Conservation (phyloP, 2,888 invertebrate genomes). For the Sesia bembeciformis region DNA sequence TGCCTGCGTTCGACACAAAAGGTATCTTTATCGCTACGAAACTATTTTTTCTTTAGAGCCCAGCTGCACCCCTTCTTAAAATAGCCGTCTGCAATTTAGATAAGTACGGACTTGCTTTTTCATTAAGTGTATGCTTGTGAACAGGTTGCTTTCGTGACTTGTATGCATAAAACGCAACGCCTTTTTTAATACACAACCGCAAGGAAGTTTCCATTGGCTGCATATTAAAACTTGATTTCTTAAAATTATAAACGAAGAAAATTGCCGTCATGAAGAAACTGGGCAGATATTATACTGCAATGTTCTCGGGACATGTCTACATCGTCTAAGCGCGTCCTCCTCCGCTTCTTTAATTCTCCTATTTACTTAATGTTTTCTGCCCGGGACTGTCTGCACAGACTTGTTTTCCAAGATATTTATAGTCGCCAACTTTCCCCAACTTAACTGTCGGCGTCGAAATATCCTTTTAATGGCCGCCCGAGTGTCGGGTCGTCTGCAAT, state of each 20-base stretch:
- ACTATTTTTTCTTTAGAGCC: conserved; percentile 55
- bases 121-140: neutral
- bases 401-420: conserved; percentile 63
- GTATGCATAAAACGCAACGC: no score
- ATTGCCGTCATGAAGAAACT: neutral
- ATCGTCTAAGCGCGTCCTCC: neutral
- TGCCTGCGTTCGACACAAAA: conserved; percentile 20
- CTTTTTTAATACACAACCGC: no score
- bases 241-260: no score
- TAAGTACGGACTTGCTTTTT: conserved; percentile 25
- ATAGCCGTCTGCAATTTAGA: conserved; percentile 53
- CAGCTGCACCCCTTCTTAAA: conserved; percentile 48
- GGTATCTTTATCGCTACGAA: conserved; percentile 61
- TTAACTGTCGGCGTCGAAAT: conserved; percentile 62
- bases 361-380: conserved; percentile 38
- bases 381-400: conserved; percentile 36
- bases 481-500: conserved; percentile 73
- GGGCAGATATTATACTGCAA: neutral
- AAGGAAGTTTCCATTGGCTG: no score
- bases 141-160: no score
- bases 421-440: conserved; percentile 60
- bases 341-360: conserved; percentile 25
- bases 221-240: no score
- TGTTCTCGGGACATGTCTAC: neutral
- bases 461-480: conserved; percentile 69